Evolutionary conservation across 2,797 vertebrate species (phyloP).

Genomic region (Betta splendens): DNA sequence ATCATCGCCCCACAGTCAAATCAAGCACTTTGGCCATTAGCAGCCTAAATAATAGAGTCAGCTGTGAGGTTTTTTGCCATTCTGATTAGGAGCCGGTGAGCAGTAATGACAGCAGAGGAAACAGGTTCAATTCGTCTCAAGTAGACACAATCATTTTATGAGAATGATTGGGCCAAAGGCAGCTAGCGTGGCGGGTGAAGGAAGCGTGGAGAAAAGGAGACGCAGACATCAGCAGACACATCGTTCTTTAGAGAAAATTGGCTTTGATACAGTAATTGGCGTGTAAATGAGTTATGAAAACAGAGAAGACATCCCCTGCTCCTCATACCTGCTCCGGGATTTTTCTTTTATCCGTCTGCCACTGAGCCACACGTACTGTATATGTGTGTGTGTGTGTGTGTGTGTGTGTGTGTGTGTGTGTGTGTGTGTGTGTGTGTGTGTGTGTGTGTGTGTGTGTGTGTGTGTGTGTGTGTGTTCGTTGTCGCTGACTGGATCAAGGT

Average conservation of each 20-base stretch:
- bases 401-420: slow-evolving; percentile 8
- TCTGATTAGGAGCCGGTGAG: slow-evolving; percentile 41
- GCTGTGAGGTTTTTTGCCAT: slow-evolving; percentile 38
- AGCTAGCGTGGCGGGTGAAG: slow-evolving; percentile 39
- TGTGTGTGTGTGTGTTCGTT: slow-evolving; percentile 24
- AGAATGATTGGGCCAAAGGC: slow-evolving; percentile 25
- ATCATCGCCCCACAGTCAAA: slow-evolving; percentile 24
- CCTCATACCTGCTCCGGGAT: neutral
- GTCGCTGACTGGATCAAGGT: slow-evolving; percentile 22
- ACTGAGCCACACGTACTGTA: slow-evolving; percentile 18
- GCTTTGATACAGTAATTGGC: slow-evolving; percentile 53
- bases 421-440: neutral
- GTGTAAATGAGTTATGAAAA: slow-evolving; percentile 44
- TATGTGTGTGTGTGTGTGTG: neutral
- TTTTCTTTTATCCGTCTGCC: neutral
- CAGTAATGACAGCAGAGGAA: slow-evolving; percentile 43
- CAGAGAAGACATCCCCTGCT: neutral
- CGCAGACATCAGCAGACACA: slow-evolving; percentile 34
- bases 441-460: neutral
- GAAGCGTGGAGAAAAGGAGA: slow-evolving; percentile 37
- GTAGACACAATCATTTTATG: slow-evolving; percentile 40
- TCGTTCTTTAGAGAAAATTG: slow-evolving; percentile 35
- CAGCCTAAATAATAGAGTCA: slow-evolving; percentile 50
- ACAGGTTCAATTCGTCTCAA: slow-evolving; percentile 31
- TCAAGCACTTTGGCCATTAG: slow-evolving; percentile 41